Percentiles rank a stretch among this genome's conserved stretches.
phyloP scores from a whole-genome alignment of 2,797 vertebrate species.

The Mus caroli region DNA sequence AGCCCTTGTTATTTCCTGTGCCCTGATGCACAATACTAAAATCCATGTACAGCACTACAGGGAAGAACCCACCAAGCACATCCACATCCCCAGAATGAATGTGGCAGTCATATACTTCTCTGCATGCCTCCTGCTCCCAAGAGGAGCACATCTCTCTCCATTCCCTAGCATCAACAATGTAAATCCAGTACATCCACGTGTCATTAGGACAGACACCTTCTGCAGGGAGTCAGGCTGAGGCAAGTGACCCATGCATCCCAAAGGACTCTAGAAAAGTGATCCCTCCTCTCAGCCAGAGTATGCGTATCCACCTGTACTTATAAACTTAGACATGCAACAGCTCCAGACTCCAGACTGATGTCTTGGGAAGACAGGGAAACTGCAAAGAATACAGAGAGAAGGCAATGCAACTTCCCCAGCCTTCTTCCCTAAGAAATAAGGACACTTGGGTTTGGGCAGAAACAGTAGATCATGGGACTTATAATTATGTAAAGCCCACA shows the following conservation, averaged over 20 bases:
- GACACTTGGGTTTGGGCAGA: neutral
- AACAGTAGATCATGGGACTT: neutral
- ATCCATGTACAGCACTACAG: no score
- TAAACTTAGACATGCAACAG: no score
- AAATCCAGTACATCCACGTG: neutral
- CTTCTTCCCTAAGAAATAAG: neutral
- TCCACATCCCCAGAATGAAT: neutral
- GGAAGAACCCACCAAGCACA: neutral
- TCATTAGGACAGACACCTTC: neutral
- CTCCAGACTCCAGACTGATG: no score
- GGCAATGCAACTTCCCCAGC: neutral
- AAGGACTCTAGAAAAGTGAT: neutral
- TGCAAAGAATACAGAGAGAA: neutral
- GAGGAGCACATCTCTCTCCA: neutral
- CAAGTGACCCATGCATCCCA: neutral
- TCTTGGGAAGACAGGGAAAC: neutral
- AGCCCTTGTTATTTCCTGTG: neutral
- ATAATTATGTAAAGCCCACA: fast-evolving
- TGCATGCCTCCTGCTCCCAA: neutral
- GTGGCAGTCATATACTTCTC: neutral
- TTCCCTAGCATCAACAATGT: neutral
- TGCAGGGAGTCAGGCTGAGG: no score
- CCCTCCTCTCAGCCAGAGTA: neutral
- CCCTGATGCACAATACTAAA: neutral
- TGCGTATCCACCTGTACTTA: neutral